Evolutionary conservation across 2,888 invertebrate genomes (phyloP).

Genomic region (Macrophya annulata): DNA sequence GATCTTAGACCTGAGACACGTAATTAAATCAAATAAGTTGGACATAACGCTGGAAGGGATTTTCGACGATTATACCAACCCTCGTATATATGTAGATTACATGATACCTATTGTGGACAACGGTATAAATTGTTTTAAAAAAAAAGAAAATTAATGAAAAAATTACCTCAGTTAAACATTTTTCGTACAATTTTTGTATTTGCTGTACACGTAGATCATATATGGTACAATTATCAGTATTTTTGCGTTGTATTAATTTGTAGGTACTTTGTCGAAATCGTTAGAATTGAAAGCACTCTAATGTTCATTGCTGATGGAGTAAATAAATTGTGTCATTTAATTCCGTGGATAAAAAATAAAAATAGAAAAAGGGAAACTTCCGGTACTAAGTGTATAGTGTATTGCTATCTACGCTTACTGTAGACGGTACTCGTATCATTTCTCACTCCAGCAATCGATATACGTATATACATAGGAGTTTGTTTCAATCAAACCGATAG

Average conservation of each 20-base stretch:
- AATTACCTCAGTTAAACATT: neutral
- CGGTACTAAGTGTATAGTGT: neutral
- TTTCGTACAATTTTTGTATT: neutral
- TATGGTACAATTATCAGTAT: no score
- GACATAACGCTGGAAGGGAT: neutral
- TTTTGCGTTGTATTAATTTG: no score
- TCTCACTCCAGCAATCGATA: neutral
- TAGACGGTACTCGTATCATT: neutral
- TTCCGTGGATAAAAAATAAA: neutral
- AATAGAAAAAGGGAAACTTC: neutral
- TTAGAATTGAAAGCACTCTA: neutral
- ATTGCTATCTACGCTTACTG: neutral
- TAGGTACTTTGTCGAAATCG: neutral
- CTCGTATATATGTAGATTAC: neutral
- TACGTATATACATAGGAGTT: neutral
- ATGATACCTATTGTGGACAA: neutral
- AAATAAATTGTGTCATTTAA: neutral
- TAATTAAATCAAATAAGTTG: conserved; percentile 29
- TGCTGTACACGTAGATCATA: no score
- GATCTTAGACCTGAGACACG: neutral
- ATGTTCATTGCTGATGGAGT: neutral
- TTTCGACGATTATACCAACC: conserved; percentile 17
- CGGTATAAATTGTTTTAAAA: neutral
- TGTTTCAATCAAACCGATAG: neutral
- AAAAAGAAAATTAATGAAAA: neutral